Conservation (phyloP, 2,113 vertebrate species). For the Perca flavescens region DNA sequence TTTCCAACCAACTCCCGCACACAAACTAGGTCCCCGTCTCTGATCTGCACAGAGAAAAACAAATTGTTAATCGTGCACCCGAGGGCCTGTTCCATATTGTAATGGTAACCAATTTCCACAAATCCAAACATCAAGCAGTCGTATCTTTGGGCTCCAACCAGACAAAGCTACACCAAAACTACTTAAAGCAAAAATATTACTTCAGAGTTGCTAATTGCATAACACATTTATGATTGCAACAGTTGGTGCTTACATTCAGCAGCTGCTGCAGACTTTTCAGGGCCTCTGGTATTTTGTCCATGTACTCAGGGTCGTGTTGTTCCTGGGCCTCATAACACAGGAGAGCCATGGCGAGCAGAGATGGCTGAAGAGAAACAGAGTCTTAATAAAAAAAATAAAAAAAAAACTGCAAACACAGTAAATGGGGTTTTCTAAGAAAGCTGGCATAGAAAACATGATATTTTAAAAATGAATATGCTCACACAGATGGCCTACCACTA, state of each 20-base stretch:
- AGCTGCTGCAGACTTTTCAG: slow-evolving; percentile 87
- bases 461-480: not conserved
- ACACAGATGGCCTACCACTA: not conserved
- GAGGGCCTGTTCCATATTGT: not conserved
- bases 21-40: slow-evolving; percentile 88
- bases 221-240: not conserved
- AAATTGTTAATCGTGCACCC: not conserved
- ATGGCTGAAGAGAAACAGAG: slow-evolving; percentile 84
- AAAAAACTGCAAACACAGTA: not conserved
- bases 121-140: too few relatives aligned
- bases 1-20: slow-evolving; percentile 93
- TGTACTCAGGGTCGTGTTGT: slow-evolving; percentile 86
- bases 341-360: slow-evolving; percentile 91
- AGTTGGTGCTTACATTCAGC: slow-evolving; percentile 86
- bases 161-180: not conserved
- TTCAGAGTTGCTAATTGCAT: not conserved
- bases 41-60: slow-evolving; percentile 82
- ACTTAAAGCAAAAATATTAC: not conserved
- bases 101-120: not conserved
- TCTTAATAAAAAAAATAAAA: not conserved
- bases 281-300: slow-evolving; percentile 83
- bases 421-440: not conserved
- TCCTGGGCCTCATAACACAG: slow-evolving; percentile 89
- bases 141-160: not conserved
- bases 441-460: not conserved